Conservation (phyloP, 2,888 invertebrate genomes). For the Synanthedon myopaeformis region DNA sequence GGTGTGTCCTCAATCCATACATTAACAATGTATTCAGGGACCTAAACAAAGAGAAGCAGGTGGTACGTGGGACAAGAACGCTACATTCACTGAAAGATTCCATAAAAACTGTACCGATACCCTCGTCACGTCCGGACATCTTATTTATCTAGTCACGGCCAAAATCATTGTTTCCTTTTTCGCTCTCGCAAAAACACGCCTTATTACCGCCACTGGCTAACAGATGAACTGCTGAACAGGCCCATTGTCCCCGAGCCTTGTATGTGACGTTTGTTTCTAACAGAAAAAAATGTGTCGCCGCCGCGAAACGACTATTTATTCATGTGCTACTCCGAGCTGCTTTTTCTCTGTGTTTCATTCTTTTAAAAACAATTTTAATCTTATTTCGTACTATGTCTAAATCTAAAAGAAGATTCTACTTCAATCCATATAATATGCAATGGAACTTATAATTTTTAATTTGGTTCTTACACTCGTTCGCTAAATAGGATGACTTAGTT, state of each 20-base stretch:
- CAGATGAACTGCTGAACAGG: slow-evolving; percentile 49
- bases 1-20: slow-evolving; percentile 15
- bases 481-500: too few relatives aligned
- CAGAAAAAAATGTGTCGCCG: slow-evolving; percentile 23
- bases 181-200: slow-evolving; percentile 52
- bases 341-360: slow-evolving; percentile 12
- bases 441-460: too few relatives aligned
- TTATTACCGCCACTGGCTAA: slow-evolving; percentile 54
- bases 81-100: slow-evolving; percentile 49
- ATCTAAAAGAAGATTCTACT: too few relatives aligned
- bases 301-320: slow-evolving; percentile 30
- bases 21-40: slow-evolving; percentile 43
- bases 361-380: too few relatives aligned
- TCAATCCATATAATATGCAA: too few relatives aligned
- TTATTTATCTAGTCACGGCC: slow-evolving; percentile 66
- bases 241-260: slow-evolving; percentile 46
- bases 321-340: slow-evolving; percentile 17
- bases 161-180: slow-evolving; percentile 65
- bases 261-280: slow-evolving; percentile 45
- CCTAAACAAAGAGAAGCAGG: slow-evolving; percentile 55
- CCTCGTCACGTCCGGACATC: slow-evolving; percentile 63
- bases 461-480: too few relatives aligned
- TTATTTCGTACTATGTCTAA: too few relatives aligned
- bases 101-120: slow-evolving; percentile 62
- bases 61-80: slow-evolving; percentile 27